Percentiles rank a stretch among this genome's conserved stretches.
Conservation (phyloP, 2,113 vertebrate genomes). For the Casuarius casuarius region DNA sequence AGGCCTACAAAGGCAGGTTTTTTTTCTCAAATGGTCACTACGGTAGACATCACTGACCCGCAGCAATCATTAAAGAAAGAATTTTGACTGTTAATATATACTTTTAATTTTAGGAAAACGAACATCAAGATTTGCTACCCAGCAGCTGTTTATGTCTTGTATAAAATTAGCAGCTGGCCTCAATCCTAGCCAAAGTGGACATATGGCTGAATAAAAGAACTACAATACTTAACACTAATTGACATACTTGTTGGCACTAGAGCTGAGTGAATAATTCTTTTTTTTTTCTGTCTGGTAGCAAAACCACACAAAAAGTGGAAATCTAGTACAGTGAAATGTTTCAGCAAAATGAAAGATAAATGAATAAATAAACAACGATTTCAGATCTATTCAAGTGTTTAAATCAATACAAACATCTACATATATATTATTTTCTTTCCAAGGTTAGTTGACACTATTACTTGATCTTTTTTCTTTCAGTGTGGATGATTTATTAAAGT, state of each 20-base stretch:
- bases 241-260: constrained; percentile 36
- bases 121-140: constrained; percentile 17
- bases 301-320: not conserved
- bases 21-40: not conserved
- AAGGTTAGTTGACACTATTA: not conserved
- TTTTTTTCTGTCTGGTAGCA: not conserved
- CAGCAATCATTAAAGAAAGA: not conserved
- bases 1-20: accelerated
- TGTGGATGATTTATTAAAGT: not conserved
- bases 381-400: not conserved
- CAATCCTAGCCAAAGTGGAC: constrained; percentile 48
- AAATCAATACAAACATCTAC: not conserved
- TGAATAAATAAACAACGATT: not conserved
- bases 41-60: not conserved
- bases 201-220: constrained; percentile 44
- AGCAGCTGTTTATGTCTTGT: constrained; percentile 44
- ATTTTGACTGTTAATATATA: not conserved
- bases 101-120: not conserved
- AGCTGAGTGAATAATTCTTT: constrained; percentile 11
- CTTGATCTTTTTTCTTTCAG: not conserved
- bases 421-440: not conserved
- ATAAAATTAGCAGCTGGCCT: constrained; percentile 52
- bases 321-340: not conserved
- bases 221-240: constrained; percentile 67
- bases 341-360: not conserved